A percentile compares a stretch with the other conserved stretches of the same genome.
phyloP scores from a whole-genome alignment of 2,113 vertebrate genomes.

The Marmota flaviventris region DNA sequence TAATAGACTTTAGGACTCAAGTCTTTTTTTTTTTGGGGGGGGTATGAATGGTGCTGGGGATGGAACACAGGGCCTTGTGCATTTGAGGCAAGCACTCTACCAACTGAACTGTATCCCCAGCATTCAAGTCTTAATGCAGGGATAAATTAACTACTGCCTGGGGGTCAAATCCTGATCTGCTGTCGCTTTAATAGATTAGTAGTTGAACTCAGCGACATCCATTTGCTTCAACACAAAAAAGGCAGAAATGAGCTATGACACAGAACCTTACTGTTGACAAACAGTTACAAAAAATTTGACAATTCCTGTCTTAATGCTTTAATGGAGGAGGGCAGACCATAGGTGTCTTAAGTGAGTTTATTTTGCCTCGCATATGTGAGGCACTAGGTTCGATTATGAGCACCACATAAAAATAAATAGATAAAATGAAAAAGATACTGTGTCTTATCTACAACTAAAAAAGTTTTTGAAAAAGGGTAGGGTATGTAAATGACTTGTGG shows the following conservation, averaged over 20 bases:
- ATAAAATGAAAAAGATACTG: too few species aligned
- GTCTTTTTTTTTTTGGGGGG: not conserved
- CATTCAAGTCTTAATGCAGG: not conserved
- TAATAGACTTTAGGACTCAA: not conserved
- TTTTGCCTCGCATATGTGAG: not conserved
- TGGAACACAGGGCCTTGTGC: too few species aligned
- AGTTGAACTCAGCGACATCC: not conserved
- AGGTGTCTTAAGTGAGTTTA: not conserved
- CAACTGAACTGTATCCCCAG: too few species aligned
- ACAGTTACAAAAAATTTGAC: not conserved
- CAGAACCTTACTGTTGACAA: not conserved
- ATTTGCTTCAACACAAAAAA: constrained; percentile 4
- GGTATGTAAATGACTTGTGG: constrained; percentile 7
- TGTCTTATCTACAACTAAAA: too few species aligned
- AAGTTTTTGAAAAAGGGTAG: not conserved
- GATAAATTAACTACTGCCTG: not conserved
- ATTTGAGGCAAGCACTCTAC: too few species aligned
- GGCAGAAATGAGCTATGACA: not conserved
- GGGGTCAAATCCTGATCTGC: not conserved
- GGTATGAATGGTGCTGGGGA: too few species aligned
- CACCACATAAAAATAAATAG: too few species aligned
- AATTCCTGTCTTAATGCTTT: not conserved
- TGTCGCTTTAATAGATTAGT: not conserved
- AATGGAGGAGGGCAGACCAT: not conserved
- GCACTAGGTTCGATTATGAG: too few species aligned